Percentiles rank a stretch among this genome's conserved stretches.
phyloP scores from a whole-genome alignment of 2,797 vertebrate species.

The Ibycter americanus region DNA sequence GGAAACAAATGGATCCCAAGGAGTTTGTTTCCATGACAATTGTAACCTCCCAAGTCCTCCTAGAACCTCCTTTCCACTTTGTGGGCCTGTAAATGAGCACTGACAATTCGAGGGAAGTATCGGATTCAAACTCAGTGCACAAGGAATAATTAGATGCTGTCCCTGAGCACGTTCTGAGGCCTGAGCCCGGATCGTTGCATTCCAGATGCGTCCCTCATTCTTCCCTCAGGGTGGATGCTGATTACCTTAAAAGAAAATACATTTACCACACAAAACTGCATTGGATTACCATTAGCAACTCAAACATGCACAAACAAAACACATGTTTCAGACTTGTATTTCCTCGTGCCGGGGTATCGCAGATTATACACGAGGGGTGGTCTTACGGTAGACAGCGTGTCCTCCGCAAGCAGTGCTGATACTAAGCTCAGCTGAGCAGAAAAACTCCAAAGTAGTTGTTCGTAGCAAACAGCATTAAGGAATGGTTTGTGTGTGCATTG shows the following conservation, averaged over 20 bases:
- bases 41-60: constrained; percentile 28
- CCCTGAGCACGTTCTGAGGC: not conserved
- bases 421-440: not conserved
- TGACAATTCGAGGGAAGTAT: constrained; percentile 24
- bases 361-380: not conserved
- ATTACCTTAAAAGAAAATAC: constrained; percentile 47
- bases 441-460: not conserved
- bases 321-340: not conserved
- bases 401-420: not conserved
- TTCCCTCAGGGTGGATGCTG: constrained; percentile 28
- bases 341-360: not conserved
- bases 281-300: constrained; percentile 16
- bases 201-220: not conserved
- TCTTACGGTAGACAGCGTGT: not conserved
- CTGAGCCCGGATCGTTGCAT: not conserved
- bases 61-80: constrained; percentile 49
- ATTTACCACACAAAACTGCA: constrained; percentile 12
- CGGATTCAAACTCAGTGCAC: not conserved
- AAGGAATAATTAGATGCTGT: constrained; percentile 26
- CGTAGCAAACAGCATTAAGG: not conserved
- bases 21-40: constrained; percentile 50
- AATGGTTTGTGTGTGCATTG: not conserved
- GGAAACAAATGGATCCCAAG: constrained; percentile 24
- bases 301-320: not conserved
- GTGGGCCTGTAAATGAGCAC: constrained; percentile 34